Evolutionary conservation across 2,797 vertebrate genomes (phyloP), one percentile per base, ranked within the genome.

Genomic region (Liparis tanakae): DNA sequence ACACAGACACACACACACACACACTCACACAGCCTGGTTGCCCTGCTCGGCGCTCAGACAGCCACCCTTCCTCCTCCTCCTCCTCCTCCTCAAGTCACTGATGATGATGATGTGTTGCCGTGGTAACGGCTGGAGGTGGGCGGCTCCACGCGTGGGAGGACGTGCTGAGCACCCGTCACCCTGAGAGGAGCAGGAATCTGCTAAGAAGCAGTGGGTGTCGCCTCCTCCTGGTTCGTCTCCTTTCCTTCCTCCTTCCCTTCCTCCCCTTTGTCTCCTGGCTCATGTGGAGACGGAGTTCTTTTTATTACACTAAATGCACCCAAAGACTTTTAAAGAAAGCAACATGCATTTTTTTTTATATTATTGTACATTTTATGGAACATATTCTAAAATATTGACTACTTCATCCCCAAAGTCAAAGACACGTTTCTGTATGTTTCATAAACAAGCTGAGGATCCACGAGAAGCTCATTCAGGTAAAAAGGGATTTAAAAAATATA

Each of bases 51-150:
- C 39, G 8, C 13, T 41, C 39, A 41, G 46, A 48, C 55, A 12
- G 22, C 78, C 64, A 2, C 41, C 70, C 69, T 67, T 82, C 89
- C 78, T 89, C 89, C 76, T 86, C 85, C 85, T n/a, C n/a, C n/a
- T n/a, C n/a, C n/a, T n/a, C n/a, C n/a, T n/a, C n/a, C 25, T 30
- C 25, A 90, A 91, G 89, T 91, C 91, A 89, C 88, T 81, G 88
- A 43, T 81, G 88, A 89, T 89, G 48, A 76, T 87, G 87, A 90
- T 91, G 91, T 93, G 94, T 95, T 95, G 92, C 94, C 81, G 71
- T 82, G 89, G 93, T 87, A 90, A 92, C 86, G 82, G 86, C 81
- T 74, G 84, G 84, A 88, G 72, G 93, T 94, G 92, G 95, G 95
- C 90, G 90, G 92, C 78, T 88, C 78, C 74, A 90, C 77, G 93